phyloP scores from a whole-genome alignment of 2,113 vertebrate genomes.

The Ellobius talpinus region DNA sequence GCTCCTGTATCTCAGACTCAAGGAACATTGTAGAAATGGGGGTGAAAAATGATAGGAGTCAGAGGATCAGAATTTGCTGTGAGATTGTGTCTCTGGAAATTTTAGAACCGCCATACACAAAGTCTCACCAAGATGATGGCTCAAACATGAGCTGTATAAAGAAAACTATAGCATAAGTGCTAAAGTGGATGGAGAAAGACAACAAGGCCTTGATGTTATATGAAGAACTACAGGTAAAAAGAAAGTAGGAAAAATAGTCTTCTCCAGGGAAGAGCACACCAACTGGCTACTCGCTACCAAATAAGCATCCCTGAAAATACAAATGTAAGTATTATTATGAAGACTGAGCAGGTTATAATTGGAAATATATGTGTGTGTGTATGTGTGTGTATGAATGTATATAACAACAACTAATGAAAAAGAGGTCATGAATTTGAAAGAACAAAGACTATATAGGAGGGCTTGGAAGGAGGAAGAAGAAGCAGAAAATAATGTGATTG shows the following conservation, averaged over 20 bases:
- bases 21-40: neutral
- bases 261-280: neutral
- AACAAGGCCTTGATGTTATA: fast-evolving
- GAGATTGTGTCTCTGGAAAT: neutral
- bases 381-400: too few relatives aligned
- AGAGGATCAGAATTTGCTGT: neutral
- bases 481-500: neutral
- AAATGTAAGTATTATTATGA: neutral
- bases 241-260: neutral
- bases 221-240: neutral
- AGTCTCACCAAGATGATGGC: neutral
- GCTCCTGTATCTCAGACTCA: neutral
- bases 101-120: neutral
- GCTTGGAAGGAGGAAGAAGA: neutral
- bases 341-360: neutral
- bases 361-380: neutral
- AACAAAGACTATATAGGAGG: neutral
- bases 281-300: neutral
- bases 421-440: neutral
- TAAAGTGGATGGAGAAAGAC: neutral
- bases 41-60: neutral
- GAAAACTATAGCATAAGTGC: neutral
- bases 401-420: neutral
- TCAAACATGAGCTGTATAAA: neutral
- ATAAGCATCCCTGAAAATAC: neutral